Conservation (phyloP, 2,888 invertebrate genomes). For the Buathra laborator region DNA sequence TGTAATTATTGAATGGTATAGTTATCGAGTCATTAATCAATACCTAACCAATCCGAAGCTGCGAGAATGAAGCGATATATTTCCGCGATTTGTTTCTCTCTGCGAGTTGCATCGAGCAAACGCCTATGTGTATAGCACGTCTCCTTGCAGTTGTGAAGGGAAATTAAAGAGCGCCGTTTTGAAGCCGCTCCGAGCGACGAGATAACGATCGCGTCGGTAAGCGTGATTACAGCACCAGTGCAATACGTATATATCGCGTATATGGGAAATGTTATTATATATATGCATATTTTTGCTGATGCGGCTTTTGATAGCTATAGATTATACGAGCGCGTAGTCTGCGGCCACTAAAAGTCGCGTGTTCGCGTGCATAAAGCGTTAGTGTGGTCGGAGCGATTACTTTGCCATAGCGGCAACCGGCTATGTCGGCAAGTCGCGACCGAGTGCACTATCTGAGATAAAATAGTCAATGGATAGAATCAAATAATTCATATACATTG, state of each 20-base stretch:
- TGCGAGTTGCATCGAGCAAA: neutral
- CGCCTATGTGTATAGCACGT: constrained; percentile 16
- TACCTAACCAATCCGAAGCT: neutral
- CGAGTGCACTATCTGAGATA: too few species aligned
- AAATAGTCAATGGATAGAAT: too few species aligned
- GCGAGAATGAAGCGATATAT: constrained; percentile 37
- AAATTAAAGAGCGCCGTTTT: constrained; percentile 54
- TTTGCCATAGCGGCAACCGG: constrained; percentile 18
- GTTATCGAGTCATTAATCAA: neutral
- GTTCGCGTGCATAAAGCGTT: constrained; percentile 51
- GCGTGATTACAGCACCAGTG: constrained; percentile 63
- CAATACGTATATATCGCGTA: constrained; percentile 18
- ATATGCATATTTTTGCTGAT: constrained; percentile 35
- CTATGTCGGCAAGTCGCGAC: too few species aligned
- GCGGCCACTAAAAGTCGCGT: constrained; percentile 32
- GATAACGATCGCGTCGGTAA: constrained; percentile 58
- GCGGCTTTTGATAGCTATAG: constrained; percentile 10
- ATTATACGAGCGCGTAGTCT: constrained; percentile 3
- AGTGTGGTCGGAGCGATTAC: constrained; percentile 49
- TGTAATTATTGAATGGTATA: too few species aligned
- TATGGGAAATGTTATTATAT: neutral
- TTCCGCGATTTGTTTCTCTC: constrained; percentile 59
- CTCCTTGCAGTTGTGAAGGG: constrained; percentile 41
- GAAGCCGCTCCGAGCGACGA: constrained; percentile 28
- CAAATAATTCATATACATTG: too few species aligned